Evolutionary conservation across 2,888 invertebrate genomes (phyloP), one percentile per base, ranked within the genome.

Genomic region (Eupithecia dodoneata): DNA sequence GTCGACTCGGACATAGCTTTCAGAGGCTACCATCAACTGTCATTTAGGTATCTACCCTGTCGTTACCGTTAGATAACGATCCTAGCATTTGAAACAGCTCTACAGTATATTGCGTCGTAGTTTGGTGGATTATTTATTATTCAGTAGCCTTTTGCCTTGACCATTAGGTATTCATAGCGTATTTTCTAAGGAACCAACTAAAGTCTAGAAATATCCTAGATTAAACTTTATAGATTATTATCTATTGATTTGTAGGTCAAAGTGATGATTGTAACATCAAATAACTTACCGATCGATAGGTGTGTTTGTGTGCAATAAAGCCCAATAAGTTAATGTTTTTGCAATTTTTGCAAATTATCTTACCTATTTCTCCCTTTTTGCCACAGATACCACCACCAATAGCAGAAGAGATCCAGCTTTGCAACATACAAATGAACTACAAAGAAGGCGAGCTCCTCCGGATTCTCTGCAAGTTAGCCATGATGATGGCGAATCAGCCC

Each of bases 371-470:
- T 6, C 72, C n/a, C 45, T 81, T 30, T 76, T 81, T 30, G 30
- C 70, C 72, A 71, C 90, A 97, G 97, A 93, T 97, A 82, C 96
- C 96, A 73, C 96, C 97, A 80, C 92, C 96, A 81, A 92, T 96
- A 79, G 86, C 94, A 30, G 96, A 96, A 84, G 96, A 96, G 87
- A 92, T 98, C 77, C 92, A 95, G 79, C 95, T 97, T 83, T 97
- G 98, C 91, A 97, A 97, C 88, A 95, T 96, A 71, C 97, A 97
- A 88, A 94, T 98, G 91, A 97, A 97, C 87, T 96, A 97, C 91
- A 95, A 96, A 72, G 95, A 96, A 78, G 96, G 96, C 6, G 96
- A 96, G 80, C 94, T 98, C 70, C 92, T 96, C 74, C 92, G 94
- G 78, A 95, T 97, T 77, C 95, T 98, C 80, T 95, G 95, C 84